Base-by-base conservation (phyloP, 1,140 invertebrate genomes). In the Brachionus angularis region DNA sequence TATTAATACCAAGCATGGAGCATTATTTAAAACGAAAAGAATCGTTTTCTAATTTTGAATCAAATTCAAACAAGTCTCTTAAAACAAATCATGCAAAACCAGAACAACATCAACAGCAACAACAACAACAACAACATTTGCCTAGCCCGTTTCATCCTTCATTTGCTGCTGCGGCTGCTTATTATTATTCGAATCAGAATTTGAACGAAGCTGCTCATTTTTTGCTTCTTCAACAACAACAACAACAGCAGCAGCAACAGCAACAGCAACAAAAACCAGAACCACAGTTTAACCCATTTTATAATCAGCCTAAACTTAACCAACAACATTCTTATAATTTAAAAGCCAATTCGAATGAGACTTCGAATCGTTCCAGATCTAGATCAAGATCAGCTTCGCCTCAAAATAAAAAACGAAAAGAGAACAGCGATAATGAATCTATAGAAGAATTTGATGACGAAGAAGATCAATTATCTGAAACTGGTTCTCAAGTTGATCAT, bases 201-300 rank as follows among this genome's bases (percentile, higher is more conserved):
- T 34, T 67, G 42, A 58, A 58, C 53, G 53, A 58, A 39, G 53
- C 53, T 2, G 62, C 62, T 8, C 42, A 67, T 5, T 47, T 47
- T 23, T 50, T 67, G 4, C 23, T 67, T 5, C 62, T 67, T 27
- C 62, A 67, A 7, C 62, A 67, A 18, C 62, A 67, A 21, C 42
- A 67, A 31, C 62, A 67, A 8, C 42, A 42, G 3, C 29, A 58
- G 0, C 29, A 58, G 1, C 53, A 58, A 4, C 16, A n/a, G 23
- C 25, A 58, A 1, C 58, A 46, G 10, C 42, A 67, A 21, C 62
- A 67, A n/a, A n/a, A n/a, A n/a, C n/a, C n/a, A n/a, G n/a, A n/a
- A n/a, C n/a, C n/a, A n/a, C n/a, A n/a, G n/a, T n/a, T n/a, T n/a
- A n/a, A n/a, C n/a, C n/a, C n/a, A n/a, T n/a, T n/a, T n/a, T n/a